Percentiles rank a stretch among this genome's conserved stretches.
Evolutionary conservation across 2,797 vertebrate genomes (phyloP).

Genomic region (Naso thynnoides): DNA sequence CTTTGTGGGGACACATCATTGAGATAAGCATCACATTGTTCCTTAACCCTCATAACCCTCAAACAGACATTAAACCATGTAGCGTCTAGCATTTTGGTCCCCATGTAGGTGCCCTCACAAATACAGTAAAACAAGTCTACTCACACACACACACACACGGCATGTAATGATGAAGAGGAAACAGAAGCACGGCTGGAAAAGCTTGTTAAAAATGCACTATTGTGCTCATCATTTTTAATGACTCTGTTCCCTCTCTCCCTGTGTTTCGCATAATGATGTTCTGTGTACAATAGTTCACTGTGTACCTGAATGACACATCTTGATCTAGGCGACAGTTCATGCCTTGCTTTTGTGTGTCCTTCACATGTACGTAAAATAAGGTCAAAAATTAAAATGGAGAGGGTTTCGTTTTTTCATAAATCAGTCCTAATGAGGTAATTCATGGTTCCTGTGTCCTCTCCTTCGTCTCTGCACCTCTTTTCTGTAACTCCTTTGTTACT

Average conservation of each 20-base stretch:
- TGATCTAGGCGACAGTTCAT: not conserved
- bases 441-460: not conserved
- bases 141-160: not conserved
- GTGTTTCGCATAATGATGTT: conserved; percentile 6
- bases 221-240: conserved; percentile 16
- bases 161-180: conserved; percentile 11
- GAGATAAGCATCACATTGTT: too few relatives aligned
- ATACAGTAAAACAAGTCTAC: not conserved
- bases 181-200: conserved; percentile 14
- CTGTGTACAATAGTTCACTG: not conserved
- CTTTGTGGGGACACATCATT: too few relatives aligned
- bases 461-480: conserved; percentile 22
- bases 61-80: too few relatives aligned
- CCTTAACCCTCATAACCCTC: too few relatives aligned
- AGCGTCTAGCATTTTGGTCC: too few relatives aligned
- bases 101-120: not conserved
- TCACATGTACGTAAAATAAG: not conserved
- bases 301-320: conserved; percentile 7
- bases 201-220: conserved; percentile 38
- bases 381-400: not conserved
- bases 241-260: conserved; percentile 15
- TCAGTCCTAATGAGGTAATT: conserved; percentile 1
- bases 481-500: conserved; percentile 20
- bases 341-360: not conserved
- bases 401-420: not conserved